Evolutionary conservation across 2,888 invertebrate genomes (phyloP).

Genomic region (Plemyria rubiginata): DNA sequence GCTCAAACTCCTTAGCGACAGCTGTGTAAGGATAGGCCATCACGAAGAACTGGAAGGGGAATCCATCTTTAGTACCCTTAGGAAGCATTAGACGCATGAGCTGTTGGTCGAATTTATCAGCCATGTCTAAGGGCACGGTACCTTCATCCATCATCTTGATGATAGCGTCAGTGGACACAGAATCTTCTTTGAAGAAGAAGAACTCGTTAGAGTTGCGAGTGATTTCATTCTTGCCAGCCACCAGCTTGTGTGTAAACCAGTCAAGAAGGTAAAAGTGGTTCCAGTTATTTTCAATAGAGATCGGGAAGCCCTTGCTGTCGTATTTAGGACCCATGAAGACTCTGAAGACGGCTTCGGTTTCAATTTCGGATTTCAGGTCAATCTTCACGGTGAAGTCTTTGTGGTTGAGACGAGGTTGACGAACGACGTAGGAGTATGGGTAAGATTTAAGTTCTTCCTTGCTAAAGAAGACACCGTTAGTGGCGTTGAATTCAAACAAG

Average conservation of each 20-base stretch:
- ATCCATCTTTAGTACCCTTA: conserved; percentile 88
- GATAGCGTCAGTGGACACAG: conserved; percentile 85
- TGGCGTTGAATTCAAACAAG: conserved; percentile 86
- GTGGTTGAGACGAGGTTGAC: conserved; percentile 89
- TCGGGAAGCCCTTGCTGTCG: conserved; percentile 81
- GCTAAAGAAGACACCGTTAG: conserved; percentile 75
- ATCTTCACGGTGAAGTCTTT: conserved; percentile 87
- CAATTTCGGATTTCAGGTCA: conserved; percentile 85
- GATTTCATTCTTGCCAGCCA: conserved; percentile 87
- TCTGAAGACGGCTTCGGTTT: conserved; percentile 84
- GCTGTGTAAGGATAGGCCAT: conserved; percentile 84
- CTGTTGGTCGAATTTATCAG: conserved; percentile 83
- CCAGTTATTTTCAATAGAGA: conserved; percentile 82
- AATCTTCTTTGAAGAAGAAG: conserved; percentile 86
- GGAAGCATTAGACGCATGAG: conserved; percentile 90
- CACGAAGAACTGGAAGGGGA: conserved; percentile 87
- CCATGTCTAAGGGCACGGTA: conserved; percentile 80
- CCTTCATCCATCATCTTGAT: conserved; percentile 83
- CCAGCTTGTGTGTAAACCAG: conserved; percentile 84
- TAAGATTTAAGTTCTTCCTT: conserved; percentile 62
- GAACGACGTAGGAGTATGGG: conserved; percentile 78
- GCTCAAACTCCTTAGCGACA: conserved; percentile 61
- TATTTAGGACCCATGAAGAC: conserved; percentile 89
- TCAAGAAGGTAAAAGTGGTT: conserved; percentile 87
- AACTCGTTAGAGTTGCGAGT: conserved; percentile 87